Conservation (phyloP, 2,797 vertebrate genomes). For the Schizothorax lantsangensis region DNA sequence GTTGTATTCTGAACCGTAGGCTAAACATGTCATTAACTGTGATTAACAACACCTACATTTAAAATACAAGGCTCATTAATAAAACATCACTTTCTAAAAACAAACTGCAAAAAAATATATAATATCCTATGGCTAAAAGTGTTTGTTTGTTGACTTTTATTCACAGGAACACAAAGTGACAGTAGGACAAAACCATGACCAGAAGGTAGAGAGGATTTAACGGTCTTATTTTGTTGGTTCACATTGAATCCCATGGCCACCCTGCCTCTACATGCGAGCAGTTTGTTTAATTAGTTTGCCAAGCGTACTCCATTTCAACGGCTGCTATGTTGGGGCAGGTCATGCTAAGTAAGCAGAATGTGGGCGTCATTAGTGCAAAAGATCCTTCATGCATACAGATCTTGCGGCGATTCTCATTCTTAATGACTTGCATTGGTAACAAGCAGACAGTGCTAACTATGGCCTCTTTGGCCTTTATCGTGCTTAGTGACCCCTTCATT, state of each 20-base stretch:
- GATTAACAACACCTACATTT: conserved; percentile 12
- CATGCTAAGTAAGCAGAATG: conserved; percentile 45
- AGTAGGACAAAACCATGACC: background rate
- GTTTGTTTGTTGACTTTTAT: conserved; percentile 23
- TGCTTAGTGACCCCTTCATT: conserved; percentile 52
- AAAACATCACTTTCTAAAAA: conserved; percentile 12
- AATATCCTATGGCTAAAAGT: conserved; percentile 1
- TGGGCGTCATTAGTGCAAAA: conserved; percentile 34
- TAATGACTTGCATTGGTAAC: conserved; percentile 37
- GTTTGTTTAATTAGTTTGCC: conserved; percentile 39
- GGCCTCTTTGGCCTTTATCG: conserved; percentile 41
- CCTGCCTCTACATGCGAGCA: conserved; percentile 12
- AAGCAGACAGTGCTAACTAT: conserved; percentile 38
- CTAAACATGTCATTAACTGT: conserved; percentile 25
- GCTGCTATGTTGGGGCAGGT: conserved; percentile 34
- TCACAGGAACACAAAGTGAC: conserved; percentile 16
- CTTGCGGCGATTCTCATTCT: conserved; percentile 49
- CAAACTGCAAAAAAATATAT: background rate
- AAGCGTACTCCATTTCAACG: background rate
- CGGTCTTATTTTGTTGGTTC: conserved; percentile 1
- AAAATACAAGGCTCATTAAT: conserved; percentile 6
- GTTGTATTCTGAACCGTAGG: conserved; percentile 1
- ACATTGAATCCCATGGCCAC: conserved; percentile 28
- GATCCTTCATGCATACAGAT: conserved; percentile 42
- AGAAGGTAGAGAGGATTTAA: conserved; percentile 22